These are phyloP conservation scores for Dinothrombium tinctorium DNA, from an alignment of 1,140 invertebrate species.

Conservation along the genomic window DNA sequence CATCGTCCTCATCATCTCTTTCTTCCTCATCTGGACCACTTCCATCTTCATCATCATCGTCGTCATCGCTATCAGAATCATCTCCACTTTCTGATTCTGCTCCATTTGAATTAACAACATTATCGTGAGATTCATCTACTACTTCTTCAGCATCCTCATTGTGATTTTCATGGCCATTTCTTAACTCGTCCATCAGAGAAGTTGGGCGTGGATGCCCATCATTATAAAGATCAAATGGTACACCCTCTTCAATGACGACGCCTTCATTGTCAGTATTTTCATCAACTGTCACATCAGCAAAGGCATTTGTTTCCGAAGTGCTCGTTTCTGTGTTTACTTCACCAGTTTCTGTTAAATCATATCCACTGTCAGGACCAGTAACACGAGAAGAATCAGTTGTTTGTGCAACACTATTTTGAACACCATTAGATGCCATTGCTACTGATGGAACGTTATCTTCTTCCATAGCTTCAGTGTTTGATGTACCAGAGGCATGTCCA, in stretches of 20 bases:
- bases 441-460: slow-evolving; percentile 11
- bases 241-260: slow-evolving; percentile 1
- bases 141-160: slow-evolving; percentile 19
- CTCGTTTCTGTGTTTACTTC: slow-evolving; percentile 21
- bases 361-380: background rate
- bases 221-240: slow-evolving; percentile 6
- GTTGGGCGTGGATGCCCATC: slow-evolving; percentile 6
- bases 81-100: slow-evolving; percentile 16
- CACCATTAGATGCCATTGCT: background rate
- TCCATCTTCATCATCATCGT: slow-evolving; percentile 19
- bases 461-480: slow-evolving; percentile 14
- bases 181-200: slow-evolving; percentile 8
- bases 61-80: slow-evolving; percentile 18
- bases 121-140: slow-evolving; percentile 19
- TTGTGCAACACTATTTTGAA: background rate
- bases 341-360: slow-evolving; percentile 13
- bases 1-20: slow-evolving; percentile 30
- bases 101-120: slow-evolving; percentile 12
- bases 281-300: slow-evolving; percentile 38
- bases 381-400: background rate
- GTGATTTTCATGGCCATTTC: slow-evolving; percentile 15
- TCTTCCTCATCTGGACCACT: slow-evolving; percentile 18
- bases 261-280: slow-evolving; percentile 17
- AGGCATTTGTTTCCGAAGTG: slow-evolving; percentile 29
- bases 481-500: background rate